Conservation (phyloP, 1,140 invertebrate species). For the Medauroidea extradentata region DNA sequence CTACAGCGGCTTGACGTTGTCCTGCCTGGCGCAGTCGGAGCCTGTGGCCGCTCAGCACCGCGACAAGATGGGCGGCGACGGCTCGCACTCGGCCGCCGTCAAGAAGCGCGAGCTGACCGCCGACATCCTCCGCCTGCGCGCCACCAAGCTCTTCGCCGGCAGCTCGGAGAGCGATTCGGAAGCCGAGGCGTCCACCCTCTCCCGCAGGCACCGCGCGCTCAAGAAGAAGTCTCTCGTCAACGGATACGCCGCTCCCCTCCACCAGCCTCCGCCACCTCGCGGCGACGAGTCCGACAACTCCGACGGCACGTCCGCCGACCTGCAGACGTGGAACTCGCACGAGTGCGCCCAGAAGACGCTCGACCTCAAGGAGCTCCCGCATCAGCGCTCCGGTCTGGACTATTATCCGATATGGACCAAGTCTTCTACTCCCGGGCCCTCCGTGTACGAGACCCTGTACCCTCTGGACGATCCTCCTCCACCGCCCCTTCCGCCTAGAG, state of each 20-base stretch:
- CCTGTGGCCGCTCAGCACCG: constrained; percentile 20
- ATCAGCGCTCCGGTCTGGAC: constrained; percentile 21
- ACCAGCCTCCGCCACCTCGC: constrained; percentile 7
- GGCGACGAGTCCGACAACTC: constrained; percentile 26
- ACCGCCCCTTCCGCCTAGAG: constrained; percentile 43
- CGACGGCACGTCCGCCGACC: constrained; percentile 15
- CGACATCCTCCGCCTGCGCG: neutral
- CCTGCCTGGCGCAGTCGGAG: constrained; percentile 47
- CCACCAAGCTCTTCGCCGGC: neutral
- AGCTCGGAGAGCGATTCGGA: constrained; percentile 36
- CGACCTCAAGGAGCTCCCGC: neutral
- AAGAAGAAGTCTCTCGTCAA: constrained; percentile 20
- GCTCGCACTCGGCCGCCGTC: neutral
- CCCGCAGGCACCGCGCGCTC: constrained; percentile 10
- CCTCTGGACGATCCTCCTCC: constrained; percentile 31
- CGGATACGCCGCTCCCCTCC: constrained; percentile 14
- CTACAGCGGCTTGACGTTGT: constrained; percentile 44
- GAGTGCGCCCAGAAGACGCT: constrained; percentile 25
- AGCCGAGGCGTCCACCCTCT: constrained; percentile 24
- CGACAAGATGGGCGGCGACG: neutral
- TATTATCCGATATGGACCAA: constrained; percentile 40
- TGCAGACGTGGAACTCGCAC: constrained; percentile 36
- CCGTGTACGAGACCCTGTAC: constrained; percentile 41
- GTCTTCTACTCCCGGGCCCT: constrained; percentile 18
- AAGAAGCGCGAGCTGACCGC: neutral